These are phyloP conservation scores for Caerostris darwini DNA, from an alignment of 1,140 invertebrate species.

Conservation along the genomic window DNA sequence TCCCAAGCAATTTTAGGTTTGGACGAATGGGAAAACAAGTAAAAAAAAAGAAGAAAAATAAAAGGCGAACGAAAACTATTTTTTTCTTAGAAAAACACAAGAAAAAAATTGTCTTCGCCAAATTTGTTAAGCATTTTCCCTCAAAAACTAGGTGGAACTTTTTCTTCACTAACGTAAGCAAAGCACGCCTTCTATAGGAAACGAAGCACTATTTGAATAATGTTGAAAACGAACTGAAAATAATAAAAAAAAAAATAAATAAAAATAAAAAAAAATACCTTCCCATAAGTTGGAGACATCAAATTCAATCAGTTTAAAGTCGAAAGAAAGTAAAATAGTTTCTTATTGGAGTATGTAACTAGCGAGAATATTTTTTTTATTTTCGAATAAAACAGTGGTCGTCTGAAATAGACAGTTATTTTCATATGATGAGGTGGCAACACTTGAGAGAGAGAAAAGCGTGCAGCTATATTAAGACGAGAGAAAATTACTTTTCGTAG, in stretches of 20 bases:
- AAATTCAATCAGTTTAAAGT: constrained; percentile 4
- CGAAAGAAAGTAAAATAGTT: background rate
- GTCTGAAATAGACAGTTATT: background rate
- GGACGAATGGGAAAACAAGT: background rate
- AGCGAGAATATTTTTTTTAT: background rate
- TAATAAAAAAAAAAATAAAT: background rate
- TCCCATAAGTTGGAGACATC: background rate
- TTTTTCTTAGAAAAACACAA: background rate
- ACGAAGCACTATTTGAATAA: constrained; percentile 4
- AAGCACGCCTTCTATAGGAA: background rate
- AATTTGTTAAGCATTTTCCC: background rate
- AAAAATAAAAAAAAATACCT: background rate
- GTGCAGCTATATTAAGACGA: background rate
- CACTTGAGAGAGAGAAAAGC: background rate
- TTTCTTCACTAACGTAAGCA: background rate
- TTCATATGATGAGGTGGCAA: background rate
- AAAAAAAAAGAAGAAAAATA: background rate
- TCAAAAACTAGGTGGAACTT: background rate
- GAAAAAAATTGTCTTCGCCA: background rate
- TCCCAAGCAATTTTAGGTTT: background rate
- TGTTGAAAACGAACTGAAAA: background rate
- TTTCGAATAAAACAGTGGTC: background rate
- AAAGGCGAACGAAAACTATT: background rate
- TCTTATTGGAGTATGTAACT: background rate
- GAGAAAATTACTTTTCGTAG: constrained; percentile 28